Base-by-base conservation (phyloP, 2,888 invertebrate genomes). In the Thereva nobilitata region DNA sequence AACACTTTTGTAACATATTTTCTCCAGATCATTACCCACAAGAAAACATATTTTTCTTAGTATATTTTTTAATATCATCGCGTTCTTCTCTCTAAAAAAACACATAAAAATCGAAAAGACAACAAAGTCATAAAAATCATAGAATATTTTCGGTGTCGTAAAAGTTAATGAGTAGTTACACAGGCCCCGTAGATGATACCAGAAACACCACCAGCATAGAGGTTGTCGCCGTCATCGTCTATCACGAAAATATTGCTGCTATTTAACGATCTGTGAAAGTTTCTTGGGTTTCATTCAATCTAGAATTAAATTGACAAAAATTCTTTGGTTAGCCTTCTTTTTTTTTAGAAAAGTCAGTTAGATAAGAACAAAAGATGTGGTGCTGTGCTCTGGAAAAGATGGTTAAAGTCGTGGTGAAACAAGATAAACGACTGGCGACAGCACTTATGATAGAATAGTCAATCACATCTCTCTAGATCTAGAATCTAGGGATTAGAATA, bases 151-250 rank as follows among this genome's bases (percentile, higher is more conserved):
- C 38, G 23, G 23, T 23, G 50, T 50, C 61, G 23, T 61, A 61
- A 61, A 61, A 61, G 42, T 61, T 61, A 61, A 61, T 61, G 61
- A 61, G 34, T 50, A 50, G 61, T 44, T 59, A 47, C 23, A 23
- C 23, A 23, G 23, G 23, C 23, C 23, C 23, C 23, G 23, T 23
- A 23, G 23, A 23, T 23, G 23, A 23, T 23, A 23, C 23, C 23
- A 23, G 23, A 23, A 23, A 23, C 23, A 23, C 23, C 23, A 23
- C 23, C 23, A 23, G 23, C 23, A 23, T 23, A 23, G 23, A 23
- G 23, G 23, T 23, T 23, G 23, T 23, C 23, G 23, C 23, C 23
- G 23, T n/a, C n/a, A n/a, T n/a, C 23, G 23, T 23, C 23, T 23
- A 23, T 23, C 23, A 23, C 23, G 23, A 23, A 23, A 23, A 23